phyloP scores from a whole-genome alignment of 1,140 invertebrate genomes.

The Amyelois transitella region DNA sequence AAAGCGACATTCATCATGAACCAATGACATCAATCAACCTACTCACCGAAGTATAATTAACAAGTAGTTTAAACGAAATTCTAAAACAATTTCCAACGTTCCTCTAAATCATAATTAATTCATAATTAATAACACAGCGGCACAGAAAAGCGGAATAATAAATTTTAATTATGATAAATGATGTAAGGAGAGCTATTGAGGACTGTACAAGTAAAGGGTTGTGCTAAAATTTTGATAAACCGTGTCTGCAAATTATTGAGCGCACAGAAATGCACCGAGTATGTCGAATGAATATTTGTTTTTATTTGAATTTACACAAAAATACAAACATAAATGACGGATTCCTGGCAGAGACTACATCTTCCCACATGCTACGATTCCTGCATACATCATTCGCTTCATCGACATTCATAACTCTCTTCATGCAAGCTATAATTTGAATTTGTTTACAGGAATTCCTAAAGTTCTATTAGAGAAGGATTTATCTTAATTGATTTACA shows the following conservation, averaged over 20 bases:
- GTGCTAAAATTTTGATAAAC: background rate
- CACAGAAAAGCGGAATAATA: constrained; percentile 9
- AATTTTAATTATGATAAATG: constrained; percentile 13
- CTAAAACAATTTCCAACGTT: background rate
- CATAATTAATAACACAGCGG: constrained; percentile 8
- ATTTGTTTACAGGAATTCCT: too few species aligned
- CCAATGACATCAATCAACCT: background rate
- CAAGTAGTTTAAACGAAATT: constrained; percentile 5
- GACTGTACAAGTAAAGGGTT: background rate
- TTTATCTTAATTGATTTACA: too few species aligned
- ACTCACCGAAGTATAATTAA: constrained; percentile 5
- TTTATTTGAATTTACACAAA: too few species aligned
- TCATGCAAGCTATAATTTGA: too few species aligned
- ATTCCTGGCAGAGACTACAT: too few species aligned
- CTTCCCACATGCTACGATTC: too few species aligned
- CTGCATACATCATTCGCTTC: too few species aligned
- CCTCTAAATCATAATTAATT: constrained; percentile 14
- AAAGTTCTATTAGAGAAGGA: too few species aligned
- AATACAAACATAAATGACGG: too few species aligned
- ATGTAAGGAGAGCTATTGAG: background rate
- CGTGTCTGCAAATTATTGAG: background rate
- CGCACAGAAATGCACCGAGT: background rate
- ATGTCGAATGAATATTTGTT: background rate
- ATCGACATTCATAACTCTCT: too few species aligned
- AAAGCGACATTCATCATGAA: background rate